Evolutionary conservation across 2,113 vertebrate genomes (phyloP).

Genomic region (Empidonax alnorum): DNA sequence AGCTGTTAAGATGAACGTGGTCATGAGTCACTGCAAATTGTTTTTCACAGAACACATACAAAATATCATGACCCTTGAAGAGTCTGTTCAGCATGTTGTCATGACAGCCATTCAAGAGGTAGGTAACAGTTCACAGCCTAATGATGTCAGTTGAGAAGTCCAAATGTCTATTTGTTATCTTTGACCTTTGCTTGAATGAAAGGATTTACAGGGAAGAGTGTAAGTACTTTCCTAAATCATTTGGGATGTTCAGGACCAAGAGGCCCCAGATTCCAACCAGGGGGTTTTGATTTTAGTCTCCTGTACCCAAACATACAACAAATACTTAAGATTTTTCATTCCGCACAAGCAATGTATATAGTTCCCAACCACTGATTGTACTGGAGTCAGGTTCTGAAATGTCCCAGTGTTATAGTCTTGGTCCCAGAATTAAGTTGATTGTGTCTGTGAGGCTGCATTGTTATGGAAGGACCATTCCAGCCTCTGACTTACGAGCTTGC

Average conservation of each 20-base stretch:
- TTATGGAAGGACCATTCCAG: not conserved
- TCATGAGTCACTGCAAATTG: not conserved
- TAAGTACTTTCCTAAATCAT: not conserved
- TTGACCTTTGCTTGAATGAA: not conserved
- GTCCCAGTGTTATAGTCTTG: not conserved
- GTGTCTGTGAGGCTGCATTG: not conserved
- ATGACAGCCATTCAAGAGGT: conserved; percentile 99
- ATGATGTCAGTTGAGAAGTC: not conserved
- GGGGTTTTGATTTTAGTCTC: not conserved
- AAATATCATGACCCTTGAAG: conserved; percentile 97
- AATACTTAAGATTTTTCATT: not conserved
- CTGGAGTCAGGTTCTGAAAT: not conserved
- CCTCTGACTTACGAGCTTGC: not conserved
- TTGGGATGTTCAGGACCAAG: not conserved
- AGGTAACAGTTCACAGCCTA: not conserved
- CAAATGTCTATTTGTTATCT: not conserved
- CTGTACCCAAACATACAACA: not conserved
- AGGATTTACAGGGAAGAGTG: not conserved
- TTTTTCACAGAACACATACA: conserved; percentile 90
- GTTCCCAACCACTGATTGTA: not conserved
- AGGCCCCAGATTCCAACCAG: not conserved
- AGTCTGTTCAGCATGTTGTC: conserved; percentile 96
- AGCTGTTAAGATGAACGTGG: not conserved
- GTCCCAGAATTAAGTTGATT: not conserved
- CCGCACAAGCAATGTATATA: not conserved